Percentiles rank a stretch among this genome's conserved stretches.
Evolutionary conservation across 2,113 vertebrate species (phyloP).

Genomic region (Brachyistius frenatus): DNA sequence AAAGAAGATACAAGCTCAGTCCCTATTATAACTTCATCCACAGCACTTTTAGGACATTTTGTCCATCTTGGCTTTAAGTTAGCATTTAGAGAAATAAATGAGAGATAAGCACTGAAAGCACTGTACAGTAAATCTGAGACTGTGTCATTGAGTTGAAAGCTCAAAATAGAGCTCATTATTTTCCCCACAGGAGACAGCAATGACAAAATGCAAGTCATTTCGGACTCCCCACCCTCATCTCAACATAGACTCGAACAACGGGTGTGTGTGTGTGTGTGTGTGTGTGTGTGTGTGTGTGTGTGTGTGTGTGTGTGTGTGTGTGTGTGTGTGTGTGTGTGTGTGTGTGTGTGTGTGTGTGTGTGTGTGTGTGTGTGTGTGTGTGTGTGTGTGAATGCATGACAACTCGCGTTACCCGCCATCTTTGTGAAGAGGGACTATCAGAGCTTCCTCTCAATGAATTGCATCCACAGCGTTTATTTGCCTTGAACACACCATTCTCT

Average conservation of each 20-base stretch:
- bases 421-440: conserved; percentile 48
- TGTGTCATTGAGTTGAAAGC: not conserved
- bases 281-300: not conserved
- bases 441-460: conserved; percentile 51
- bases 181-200: not conserved
- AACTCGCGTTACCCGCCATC: conserved; percentile 32
- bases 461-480: conserved; percentile 51
- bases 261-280: not conserved
- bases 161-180: not conserved
- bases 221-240: not conserved
- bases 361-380: not conserved
- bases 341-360: not conserved
- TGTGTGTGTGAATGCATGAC: conserved; percentile 8
- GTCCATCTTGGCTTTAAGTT: too few species aligned
- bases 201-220: conserved; percentile 16
- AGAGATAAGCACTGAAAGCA: not conserved
- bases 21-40: not conserved
- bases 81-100: too few species aligned
- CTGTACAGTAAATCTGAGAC: too few species aligned
- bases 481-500: conserved; percentile 25
- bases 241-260: conserved; percentile 1
- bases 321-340: not conserved
- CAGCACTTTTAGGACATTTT: not conserved
- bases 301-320: not conserved
- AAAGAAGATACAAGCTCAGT: not conserved